phyloP scores from a whole-genome alignment of 2,113 vertebrate species.

The Pluvianellus socialis region DNA sequence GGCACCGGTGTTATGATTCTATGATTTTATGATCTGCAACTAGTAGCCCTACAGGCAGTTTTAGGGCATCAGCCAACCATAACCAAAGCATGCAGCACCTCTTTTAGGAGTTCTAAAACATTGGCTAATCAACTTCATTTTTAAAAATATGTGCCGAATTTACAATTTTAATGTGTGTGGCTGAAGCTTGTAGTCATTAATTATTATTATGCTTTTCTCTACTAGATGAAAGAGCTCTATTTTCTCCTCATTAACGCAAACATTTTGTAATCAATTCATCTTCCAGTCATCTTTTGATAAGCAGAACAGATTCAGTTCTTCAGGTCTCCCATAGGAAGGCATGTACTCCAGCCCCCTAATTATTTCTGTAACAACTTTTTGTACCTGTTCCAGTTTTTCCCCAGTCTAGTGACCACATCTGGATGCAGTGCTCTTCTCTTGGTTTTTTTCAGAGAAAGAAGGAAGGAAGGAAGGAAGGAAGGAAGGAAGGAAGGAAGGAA shows the following conservation, averaged over 20 bases:
- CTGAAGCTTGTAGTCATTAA: not conserved
- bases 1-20: accelerated
- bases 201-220: not conserved
- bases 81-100: not conserved
- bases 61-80: not conserved
- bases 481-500: too few relatives aligned
- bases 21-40: not conserved
- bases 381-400: not conserved
- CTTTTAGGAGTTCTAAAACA: not conserved
- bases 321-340: not conserved
- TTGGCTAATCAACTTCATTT: not conserved
- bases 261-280: not conserved
- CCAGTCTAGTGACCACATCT: not conserved
- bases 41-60: not conserved
- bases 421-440: not conserved
- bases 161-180: not conserved
- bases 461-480: too few relatives aligned
- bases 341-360: not conserved
- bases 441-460: not conserved
- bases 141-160: not conserved
- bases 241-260: not conserved
- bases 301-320: not conserved
- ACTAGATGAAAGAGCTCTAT: not conserved
- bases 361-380: not conserved
- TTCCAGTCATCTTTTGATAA: constrained; percentile 1